Conservation (phyloP, 1,140 invertebrate genomes). For the Zaprionus camerounensis region DNA sequence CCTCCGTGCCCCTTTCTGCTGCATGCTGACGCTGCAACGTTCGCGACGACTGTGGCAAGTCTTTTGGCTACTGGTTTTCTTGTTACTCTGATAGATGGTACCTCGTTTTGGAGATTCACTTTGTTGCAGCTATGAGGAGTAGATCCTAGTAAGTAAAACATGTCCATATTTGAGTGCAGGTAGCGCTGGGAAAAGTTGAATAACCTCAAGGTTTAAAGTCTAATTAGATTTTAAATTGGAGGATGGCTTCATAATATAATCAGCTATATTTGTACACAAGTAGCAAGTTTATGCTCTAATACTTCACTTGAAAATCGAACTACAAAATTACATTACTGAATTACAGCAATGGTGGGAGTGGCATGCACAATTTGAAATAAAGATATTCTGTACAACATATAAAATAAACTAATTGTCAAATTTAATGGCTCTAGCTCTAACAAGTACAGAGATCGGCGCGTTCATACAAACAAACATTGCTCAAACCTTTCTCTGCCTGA, state of each 20-base stretch:
- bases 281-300: neutral
- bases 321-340: fast-evolving
- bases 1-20: conserved; percentile 8
- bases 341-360: neutral
- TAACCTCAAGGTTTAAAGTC: too few species aligned
- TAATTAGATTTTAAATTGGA: too few species aligned
- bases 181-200: too few species aligned
- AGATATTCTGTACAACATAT: too few species aligned
- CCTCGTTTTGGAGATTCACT: neutral
- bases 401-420: neutral
- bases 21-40: neutral
- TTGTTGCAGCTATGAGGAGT: neutral
- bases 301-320: neutral
- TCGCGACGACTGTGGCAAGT: conserved; percentile 20
- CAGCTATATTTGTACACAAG: too few species aligned
- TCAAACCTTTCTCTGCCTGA: neutral
- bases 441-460: neutral
- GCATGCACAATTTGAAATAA: neutral
- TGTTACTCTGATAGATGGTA: conserved; percentile 1
- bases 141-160: neutral
- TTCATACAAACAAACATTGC: neutral
- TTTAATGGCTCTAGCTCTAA: neutral
- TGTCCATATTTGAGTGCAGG: too few species aligned
- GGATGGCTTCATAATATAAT: too few species aligned
- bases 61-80: conserved; percentile 73